A percentile compares a stretch with the other conserved stretches of the same genome.
Conservation (phyloP, 2,797 vertebrate species). For the Onychomys arenicola region DNA sequence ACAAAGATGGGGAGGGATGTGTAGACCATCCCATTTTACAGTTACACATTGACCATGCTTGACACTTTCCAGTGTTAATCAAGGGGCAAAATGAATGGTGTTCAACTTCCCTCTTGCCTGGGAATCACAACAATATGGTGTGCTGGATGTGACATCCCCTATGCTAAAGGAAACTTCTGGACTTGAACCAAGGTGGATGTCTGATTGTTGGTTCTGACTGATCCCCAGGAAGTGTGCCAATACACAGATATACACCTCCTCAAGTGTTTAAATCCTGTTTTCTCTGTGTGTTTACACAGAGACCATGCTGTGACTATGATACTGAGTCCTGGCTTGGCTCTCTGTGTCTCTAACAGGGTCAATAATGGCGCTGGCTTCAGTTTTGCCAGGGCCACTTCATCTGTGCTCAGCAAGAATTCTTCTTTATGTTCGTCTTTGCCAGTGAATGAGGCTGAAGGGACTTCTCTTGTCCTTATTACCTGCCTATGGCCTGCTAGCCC, state of each 20-base stretch:
- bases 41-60: neutral
- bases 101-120: neutral
- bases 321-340: accelerated
- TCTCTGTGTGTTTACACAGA: neutral
- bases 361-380: neutral
- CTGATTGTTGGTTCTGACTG: accelerated
- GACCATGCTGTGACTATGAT: accelerated
- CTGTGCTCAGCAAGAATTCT: neutral
- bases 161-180: accelerated
- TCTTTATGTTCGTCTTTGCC: neutral
- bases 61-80: neutral
- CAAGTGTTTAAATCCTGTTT: neutral
- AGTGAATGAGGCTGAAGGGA: neutral
- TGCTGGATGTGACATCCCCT: no score
- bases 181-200: accelerated
- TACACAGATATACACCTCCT: accelerated
- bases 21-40: neutral
- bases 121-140: neutral
- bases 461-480: neutral
- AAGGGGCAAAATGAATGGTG: neutral
- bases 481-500: neutral
- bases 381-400: neutral
- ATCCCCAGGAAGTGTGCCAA: no score
- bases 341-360: accelerated
- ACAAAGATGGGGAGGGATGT: neutral